These are phyloP conservation scores for Halichoerus grypus DNA, from an alignment of 2,113 vertebrate genomes.

Conservation along the genomic window DNA sequence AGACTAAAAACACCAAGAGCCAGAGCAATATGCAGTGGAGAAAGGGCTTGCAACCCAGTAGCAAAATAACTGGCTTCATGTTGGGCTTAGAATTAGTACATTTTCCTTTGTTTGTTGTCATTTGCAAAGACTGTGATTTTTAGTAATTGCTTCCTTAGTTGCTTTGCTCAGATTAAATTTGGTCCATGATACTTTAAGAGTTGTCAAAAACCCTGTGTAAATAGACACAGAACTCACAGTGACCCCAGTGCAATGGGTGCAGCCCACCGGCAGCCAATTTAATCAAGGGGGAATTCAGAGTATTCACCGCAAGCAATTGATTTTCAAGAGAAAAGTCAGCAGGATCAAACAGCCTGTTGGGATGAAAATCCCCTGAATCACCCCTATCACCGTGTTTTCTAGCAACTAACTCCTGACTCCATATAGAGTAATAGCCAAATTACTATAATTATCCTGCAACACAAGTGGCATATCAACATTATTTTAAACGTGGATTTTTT, in stretches of 20 bases:
- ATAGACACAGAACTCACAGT: slow-evolving; percentile 65
- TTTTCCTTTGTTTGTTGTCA: slow-evolving; percentile 66
- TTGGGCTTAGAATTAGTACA: slow-evolving; percentile 13
- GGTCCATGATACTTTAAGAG: slow-evolving; percentile 74
- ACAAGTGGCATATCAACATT: slow-evolving; percentile 89
- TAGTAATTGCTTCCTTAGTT: slow-evolving; percentile 77
- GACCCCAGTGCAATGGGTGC: slow-evolving; percentile 39
- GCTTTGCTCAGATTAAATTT: slow-evolving; percentile 63
- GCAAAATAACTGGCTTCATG: slow-evolving; percentile 6
- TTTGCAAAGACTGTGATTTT: slow-evolving; percentile 58
- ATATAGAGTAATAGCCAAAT: slow-evolving; percentile 89
- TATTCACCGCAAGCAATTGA: slow-evolving; percentile 81
- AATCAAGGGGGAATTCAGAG: slow-evolving; percentile 84
- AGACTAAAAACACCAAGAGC: neutral
- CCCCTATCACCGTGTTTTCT: slow-evolving; percentile 84
- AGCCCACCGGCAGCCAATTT: slow-evolving; percentile 61
- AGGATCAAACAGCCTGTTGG: slow-evolving; percentile 86
- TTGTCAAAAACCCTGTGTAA: slow-evolving; percentile 64
- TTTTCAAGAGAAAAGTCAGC: slow-evolving; percentile 86
- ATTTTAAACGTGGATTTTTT: slow-evolving; percentile 86
- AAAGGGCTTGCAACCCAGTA: neutral
- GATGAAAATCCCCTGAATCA: slow-evolving; percentile 88
- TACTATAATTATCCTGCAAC: slow-evolving; percentile 88
- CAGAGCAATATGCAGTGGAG: neutral
- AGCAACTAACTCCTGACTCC: slow-evolving; percentile 87